Evolutionary conservation across 2,797 vertebrate species (phyloP), one percentile per base, ranked within the genome.

Genomic region (Mycteria americana): DNA sequence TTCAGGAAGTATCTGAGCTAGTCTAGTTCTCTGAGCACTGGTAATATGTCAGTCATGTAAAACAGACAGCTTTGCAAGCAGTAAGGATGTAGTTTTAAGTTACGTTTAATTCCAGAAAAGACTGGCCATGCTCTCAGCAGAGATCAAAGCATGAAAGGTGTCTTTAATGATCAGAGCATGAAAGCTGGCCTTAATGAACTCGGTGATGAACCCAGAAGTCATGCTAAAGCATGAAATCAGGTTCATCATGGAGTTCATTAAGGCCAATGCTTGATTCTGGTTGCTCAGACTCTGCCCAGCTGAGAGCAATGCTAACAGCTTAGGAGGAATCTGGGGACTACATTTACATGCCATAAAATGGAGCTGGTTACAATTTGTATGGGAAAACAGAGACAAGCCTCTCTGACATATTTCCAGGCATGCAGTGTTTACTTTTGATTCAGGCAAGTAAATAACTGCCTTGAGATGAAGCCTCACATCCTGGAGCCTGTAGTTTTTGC

Each of bases 241-340:
- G 10, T 39, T 88, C 14, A 2, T 63, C n/a, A 30, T 23, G 0
- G 4, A 6, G 0, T 50, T 79, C 19, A 12, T 45, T 60, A 14
- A 57, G 56, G 68, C 16, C 14, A 9, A 2, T 15, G 9, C 39
- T 74, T 31, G 11, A 7, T 50, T 21, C 2, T 4, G 23, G 31
- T 43, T 35, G 22, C 60, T 91, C 64, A 68, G 35, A n/a, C 25
- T 18, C 41, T 79, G 77, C 41, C 27, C 15, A 22, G 18, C 76
- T 73, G 45, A 46, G 48, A 68, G 48, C 37, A 28, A 3, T 13
- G 31, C 82, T 45, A 33, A 22, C 23, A 56, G 45, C 35, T 74
- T 5, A 33, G 50, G 54, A 64, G 51, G 30, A 69, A 41, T 69
- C 33, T 56, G 73, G 16, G 7, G 39, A 53, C 37, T 67, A 10